Percentiles rank a stretch among this genome's conserved stretches.
Evolutionary conservation across 2,888 invertebrate genomes (phyloP).

Genomic region (Drosophila mettleri): DNA sequence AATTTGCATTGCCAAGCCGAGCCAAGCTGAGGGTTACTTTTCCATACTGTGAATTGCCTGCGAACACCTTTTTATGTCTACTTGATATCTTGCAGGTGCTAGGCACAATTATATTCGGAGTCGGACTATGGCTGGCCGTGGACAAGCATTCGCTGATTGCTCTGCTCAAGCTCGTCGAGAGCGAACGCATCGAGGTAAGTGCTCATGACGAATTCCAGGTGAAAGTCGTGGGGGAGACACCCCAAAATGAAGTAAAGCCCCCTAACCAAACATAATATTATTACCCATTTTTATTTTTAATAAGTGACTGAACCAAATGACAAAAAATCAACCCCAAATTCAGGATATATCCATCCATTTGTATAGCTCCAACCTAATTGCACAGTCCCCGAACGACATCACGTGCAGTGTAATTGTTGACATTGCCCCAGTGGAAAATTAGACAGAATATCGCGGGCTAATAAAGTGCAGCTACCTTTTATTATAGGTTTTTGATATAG

Average conservation of each 20-base stretch:
- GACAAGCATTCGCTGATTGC: constrained; percentile 89
- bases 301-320: background rate
- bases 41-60: constrained; percentile 1
- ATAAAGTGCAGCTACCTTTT: constrained; percentile 24
- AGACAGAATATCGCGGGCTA: constrained; percentile 2
- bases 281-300: constrained; percentile 3
- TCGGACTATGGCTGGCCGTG: constrained; percentile 89
- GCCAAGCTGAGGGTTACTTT: constrained; percentile 30
- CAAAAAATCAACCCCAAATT: constrained; percentile 33
- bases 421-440: constrained; percentile 22
- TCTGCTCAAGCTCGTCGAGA: constrained; percentile 87
- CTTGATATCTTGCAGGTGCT: constrained; percentile 80
- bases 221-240: constrained; percentile 44
- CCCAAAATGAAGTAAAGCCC: constrained; percentile 20
- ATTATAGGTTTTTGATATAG: constrained; percentile 21
- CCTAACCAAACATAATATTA: constrained; percentile 24
- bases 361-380: background rate
- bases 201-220: constrained; percentile 32
- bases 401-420: constrained; percentile 51
- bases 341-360: background rate
- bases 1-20: constrained; percentile 51
- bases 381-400: constrained; percentile 22
- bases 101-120: constrained; percentile 88
- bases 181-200: constrained; percentile 87
- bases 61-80: constrained; percentile 13